Evolutionary conservation across 2,797 vertebrate species (phyloP).

Genomic region (Syngnathus rostellatus): DNA sequence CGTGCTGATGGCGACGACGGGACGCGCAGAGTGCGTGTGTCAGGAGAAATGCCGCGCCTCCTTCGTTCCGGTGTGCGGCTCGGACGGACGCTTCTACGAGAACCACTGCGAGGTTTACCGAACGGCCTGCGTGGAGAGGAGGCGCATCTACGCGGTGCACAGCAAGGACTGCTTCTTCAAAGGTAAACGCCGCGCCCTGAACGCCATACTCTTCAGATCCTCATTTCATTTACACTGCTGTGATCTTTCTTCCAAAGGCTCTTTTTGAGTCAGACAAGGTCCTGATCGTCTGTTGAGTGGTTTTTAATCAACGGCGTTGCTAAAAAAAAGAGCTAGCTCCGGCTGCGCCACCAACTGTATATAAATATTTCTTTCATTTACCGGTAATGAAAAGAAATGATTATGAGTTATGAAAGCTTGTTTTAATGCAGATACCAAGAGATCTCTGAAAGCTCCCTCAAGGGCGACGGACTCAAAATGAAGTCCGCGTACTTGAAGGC

Average conservation of each 20-base stretch:
- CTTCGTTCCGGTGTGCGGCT: constrained; percentile 88
- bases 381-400: not conserved
- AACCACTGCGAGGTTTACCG: constrained; percentile 92
- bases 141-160: constrained; percentile 75
- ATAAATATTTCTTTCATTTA: not conserved
- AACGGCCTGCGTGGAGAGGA: constrained; percentile 79
- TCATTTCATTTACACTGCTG: not conserved
- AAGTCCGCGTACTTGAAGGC: not conserved
- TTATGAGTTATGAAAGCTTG: not conserved
- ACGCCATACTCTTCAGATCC: too few relatives aligned
- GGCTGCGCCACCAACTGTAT: not conserved
- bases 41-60: constrained; percentile 75
- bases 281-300: not conserved
- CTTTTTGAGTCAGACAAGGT: not conserved
- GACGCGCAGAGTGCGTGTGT: constrained; percentile 77
- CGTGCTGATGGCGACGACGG: constrained; percentile 64
- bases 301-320: not conserved
- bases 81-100: constrained; percentile 86
- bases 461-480: constrained; percentile 10
- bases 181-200: constrained; percentile 65
- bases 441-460: constrained; percentile 7
- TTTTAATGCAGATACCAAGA: not conserved
- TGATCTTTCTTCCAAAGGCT: not conserved
- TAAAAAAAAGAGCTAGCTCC: not conserved
- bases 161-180: constrained; percentile 95